A percentile compares a stretch with the other conserved stretches of the same genome.
These are phyloP conservation scores for Burhinus oedicnemus DNA, from an alignment of 2,113 vertebrate genomes.

Conservation along the genomic window DNA sequence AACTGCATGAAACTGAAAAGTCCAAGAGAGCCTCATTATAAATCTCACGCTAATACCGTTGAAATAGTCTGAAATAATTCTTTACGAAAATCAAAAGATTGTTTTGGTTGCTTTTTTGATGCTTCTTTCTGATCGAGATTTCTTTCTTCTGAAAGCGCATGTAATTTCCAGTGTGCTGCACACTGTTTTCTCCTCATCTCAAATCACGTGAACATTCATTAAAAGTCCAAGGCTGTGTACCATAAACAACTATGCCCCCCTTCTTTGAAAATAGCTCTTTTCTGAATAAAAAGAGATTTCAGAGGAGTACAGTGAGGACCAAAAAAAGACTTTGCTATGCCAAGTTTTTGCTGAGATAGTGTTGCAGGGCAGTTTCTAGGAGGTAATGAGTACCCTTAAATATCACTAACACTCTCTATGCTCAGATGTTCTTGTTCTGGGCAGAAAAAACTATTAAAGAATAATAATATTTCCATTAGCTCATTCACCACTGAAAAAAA, in stretches of 20 bases:
- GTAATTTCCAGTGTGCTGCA: constrained; percentile 28
- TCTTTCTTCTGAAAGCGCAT: constrained; percentile 30
- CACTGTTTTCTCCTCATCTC: background rate
- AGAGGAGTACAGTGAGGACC: background rate
- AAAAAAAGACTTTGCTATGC: background rate
- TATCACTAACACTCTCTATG: background rate
- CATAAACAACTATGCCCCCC: background rate
- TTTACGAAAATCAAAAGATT: constrained; percentile 6
- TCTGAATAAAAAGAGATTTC: constrained; percentile 1
- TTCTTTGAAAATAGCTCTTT: background rate
- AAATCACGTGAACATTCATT: background rate
- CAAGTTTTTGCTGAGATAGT: background rate
- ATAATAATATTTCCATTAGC: constrained; percentile 43
- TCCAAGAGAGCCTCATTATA: constrained; percentile 6
- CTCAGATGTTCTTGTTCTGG: background rate
- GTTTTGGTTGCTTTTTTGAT: background rate
- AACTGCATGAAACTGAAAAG: background rate
- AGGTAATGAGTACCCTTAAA: background rate
- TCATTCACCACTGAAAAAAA: constrained; percentile 30
- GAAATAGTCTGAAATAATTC: constrained; percentile 11
- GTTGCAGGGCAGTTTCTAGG: background rate
- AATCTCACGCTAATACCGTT: background rate
- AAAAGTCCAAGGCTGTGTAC: background rate
- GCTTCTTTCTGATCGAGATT: constrained; percentile 27
- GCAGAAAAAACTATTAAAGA: background rate